These are phyloP conservation scores for Allolobophora icterica DNA, from an alignment of 2,888 invertebrate genomes.

Conservation along the genomic window DNA sequence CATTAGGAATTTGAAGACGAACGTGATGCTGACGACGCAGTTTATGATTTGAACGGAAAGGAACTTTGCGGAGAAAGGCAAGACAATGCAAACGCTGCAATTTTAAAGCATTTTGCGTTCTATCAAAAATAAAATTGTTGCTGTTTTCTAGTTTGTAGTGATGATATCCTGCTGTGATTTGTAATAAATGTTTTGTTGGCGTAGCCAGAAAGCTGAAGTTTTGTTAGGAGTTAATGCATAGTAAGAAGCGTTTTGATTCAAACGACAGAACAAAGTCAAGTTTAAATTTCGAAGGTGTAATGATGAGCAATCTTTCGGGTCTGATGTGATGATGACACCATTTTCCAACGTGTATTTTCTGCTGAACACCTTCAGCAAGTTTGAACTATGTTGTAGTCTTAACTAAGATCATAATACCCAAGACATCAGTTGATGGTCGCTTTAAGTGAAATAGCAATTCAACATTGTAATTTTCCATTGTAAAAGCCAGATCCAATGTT, in stretches of 20 bases:
- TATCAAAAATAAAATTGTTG: not conserved
- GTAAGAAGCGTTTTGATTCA: not conserved
- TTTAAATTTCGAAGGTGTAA: not conserved
- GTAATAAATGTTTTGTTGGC: not conserved
- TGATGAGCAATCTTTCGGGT: constrained; percentile 40
- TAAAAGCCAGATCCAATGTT: too few species aligned
- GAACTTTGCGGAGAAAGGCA: constrained; percentile 84
- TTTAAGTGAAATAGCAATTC: too few species aligned
- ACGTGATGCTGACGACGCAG: constrained; percentile 96
- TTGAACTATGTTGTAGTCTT: not conserved
- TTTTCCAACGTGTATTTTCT: constrained; percentile 31
- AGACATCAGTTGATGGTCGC: too few species aligned
- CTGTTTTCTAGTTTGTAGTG: not conserved
- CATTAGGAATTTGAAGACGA: constrained; percentile 90
- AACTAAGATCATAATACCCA: not conserved
- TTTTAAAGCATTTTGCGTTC: not conserved
- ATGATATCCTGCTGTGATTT: not conserved
- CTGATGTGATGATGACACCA: constrained; percentile 18
- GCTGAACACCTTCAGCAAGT: not conserved
- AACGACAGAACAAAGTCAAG: not conserved
- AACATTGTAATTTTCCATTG: too few species aligned
- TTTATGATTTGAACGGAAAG: constrained; percentile 96
- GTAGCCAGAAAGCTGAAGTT: not conserved
- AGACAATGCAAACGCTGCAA: not conserved
- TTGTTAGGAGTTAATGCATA: too few species aligned